phyloP scores from a whole-genome alignment of 2,797 vertebrate genomes.

The Distichodus sexfasciatus region DNA sequence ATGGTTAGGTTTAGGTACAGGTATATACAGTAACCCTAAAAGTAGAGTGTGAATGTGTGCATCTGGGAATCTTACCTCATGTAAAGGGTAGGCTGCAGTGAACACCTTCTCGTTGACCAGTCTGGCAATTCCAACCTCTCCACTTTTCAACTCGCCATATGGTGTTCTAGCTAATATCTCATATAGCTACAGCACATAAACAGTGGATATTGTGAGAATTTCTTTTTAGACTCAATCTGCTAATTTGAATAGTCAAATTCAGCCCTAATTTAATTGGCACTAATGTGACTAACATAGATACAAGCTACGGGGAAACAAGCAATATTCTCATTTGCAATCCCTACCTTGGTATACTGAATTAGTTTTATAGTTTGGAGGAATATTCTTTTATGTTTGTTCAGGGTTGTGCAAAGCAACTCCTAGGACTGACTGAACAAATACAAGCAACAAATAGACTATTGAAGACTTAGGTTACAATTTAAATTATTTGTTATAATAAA shows the following conservation, averaged over 20 bases:
- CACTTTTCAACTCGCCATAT: conserved; percentile 72
- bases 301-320: too few relatives aligned
- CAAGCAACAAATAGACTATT: neutral
- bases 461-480: neutral
- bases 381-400: too few relatives aligned
- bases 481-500: neutral
- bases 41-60: too few relatives aligned
- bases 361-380: neutral
- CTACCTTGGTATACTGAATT: too few relatives aligned
- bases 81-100: conserved; percentile 73
- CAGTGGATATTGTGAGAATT: neutral
- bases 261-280: too few relatives aligned
- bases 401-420: too few relatives aligned
- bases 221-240: too few relatives aligned
- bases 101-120: conserved; percentile 74
- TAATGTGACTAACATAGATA: too few relatives aligned
- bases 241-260: too few relatives aligned
- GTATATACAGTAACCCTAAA: too few relatives aligned
- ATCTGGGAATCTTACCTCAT: conserved; percentile 70
- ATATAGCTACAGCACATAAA: conserved; percentile 63
- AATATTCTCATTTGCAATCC: too few relatives aligned
- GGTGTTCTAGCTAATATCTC: conserved; percentile 75
- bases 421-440: neutral
- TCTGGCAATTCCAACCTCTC: conserved; percentile 74
- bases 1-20: too few relatives aligned